These are phyloP conservation scores for Thumatha senex DNA, from an alignment of 2,888 invertebrate genomes.

Conservation along the genomic window DNA sequence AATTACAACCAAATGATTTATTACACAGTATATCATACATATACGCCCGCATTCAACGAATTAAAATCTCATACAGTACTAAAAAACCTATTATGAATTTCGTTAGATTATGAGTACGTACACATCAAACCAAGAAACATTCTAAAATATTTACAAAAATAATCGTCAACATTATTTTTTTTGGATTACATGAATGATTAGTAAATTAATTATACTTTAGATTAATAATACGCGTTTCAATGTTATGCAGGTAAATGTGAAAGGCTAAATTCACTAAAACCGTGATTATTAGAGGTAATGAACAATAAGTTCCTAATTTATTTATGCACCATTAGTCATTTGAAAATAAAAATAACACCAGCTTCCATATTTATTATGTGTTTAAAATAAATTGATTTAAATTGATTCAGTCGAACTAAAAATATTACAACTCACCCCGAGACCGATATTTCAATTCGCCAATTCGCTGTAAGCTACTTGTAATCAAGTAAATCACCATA, in stretches of 20 bases:
- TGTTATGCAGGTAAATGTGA: conserved; percentile 17
- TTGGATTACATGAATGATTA: conserved; percentile 10
- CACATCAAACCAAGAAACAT: conserved; percentile 19
- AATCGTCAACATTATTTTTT: conserved; percentile 14
- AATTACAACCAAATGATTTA: background rate
- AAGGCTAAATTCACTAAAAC: conserved; percentile 23
- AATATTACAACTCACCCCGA: conserved; percentile 18
- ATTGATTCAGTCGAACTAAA: conserved; percentile 36
- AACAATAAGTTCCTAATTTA: conserved; percentile 49
- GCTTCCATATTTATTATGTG: conserved; percentile 23
- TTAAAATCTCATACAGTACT: conserved; percentile 21
- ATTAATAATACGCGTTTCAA: conserved; percentile 7
- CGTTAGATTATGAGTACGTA: conserved; percentile 29
- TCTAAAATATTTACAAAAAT: conserved; percentile 39
- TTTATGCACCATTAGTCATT: conserved; percentile 63
- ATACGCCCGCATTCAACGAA: conserved; percentile 8
- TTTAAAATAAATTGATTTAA: conserved; percentile 18
- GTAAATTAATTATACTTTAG: conserved; percentile 1
- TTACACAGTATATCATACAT: background rate
- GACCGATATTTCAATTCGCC: conserved; percentile 12
- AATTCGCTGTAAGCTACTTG: no score
- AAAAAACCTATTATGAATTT: conserved; percentile 32
- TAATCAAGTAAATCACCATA: background rate
- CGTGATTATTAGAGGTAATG: conserved; percentile 27
- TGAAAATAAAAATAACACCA: conserved; percentile 44